These are phyloP conservation scores for Rattus norvegicus DNA, from an alignment of 2,113 vertebrate species.

Conservation along the genomic window DNA sequence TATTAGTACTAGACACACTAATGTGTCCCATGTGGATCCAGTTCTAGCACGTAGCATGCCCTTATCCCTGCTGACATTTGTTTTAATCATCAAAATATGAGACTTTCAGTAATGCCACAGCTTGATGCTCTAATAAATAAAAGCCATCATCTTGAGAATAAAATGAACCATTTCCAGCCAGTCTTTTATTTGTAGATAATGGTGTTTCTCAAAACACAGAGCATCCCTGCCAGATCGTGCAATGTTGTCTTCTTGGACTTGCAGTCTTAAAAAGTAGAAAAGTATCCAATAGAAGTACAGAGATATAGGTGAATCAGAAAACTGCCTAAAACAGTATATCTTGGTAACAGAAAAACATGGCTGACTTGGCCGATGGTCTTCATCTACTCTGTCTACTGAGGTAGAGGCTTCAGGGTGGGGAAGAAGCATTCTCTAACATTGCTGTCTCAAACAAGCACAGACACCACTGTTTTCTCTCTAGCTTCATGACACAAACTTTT, in stretches of 20 bases:
- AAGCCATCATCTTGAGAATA: neutral
- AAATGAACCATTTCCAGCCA: neutral
- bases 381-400: neutral
- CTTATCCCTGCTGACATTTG: neutral
- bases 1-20: neutral
- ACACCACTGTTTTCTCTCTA: neutral
- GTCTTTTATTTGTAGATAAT: neutral
- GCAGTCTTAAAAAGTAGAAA: neutral
- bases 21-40: neutral
- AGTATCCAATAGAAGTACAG: neutral
- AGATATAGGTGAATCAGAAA: neutral
- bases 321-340: neutral
- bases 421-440: neutral
- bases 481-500: neutral
- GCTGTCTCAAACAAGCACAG: neutral
- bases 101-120: neutral
- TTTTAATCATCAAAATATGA: neutral
- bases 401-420: neutral
- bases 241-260: neutral
- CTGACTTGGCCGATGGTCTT: neutral
- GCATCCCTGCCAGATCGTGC: neutral
- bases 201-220: neutral
- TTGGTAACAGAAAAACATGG: neutral
- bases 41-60: neutral
- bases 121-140: neutral